Evolutionary conservation across 2,888 invertebrate species (phyloP), one percentile per base, ranked within the genome.

Genomic region (Xanthostigma xanthostigma): DNA sequence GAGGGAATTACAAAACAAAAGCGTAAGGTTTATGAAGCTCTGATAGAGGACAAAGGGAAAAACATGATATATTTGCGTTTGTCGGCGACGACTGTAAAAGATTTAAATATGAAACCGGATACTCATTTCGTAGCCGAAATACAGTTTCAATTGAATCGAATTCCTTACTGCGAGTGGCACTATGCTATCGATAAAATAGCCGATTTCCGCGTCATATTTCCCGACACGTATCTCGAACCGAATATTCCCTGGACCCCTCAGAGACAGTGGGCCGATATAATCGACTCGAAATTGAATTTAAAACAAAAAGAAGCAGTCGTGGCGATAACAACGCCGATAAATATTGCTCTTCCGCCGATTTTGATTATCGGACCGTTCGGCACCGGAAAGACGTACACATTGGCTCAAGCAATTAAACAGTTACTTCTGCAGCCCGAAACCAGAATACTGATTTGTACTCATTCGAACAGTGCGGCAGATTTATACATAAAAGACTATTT

Each of bases 381-480:
- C n/a, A 89, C 89, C 0, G 89, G 89, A 1, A 90, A 90, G 62
- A 90, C 89, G 0, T 88, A 82, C 59, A 88, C 89, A 0, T 67
- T 90, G 55, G 87, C 87, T 0, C 70, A 74, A 56, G 83, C 83
- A 1, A 79, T 85, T 39, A 79, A 79, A 57, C 78, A 81, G 57
- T 67, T 86, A 40, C 64, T 84, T 35, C 63, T 70, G 9, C 78
- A 82, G 57, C 69, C 75, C 0, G 72, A 76, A 14, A 77, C 81
- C 33, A 75, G 81, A 59, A 79, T 90, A 46, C 71, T 90, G 52
- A 80, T 90, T 46, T 90, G 89, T 62, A 89, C 89, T 3, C 88
- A 89, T 67, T 88, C 87, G 44, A 89, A 90, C 67, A 87, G 86
- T 58, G 88, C 88, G 11, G 88, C 88, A 9, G 88, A 89, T 69